A percentile compares a stretch with the other conserved stretches of the same genome.
Conservation (phyloP, 2,888 invertebrate species). For the Rotaria magnacalcarata region DNA sequence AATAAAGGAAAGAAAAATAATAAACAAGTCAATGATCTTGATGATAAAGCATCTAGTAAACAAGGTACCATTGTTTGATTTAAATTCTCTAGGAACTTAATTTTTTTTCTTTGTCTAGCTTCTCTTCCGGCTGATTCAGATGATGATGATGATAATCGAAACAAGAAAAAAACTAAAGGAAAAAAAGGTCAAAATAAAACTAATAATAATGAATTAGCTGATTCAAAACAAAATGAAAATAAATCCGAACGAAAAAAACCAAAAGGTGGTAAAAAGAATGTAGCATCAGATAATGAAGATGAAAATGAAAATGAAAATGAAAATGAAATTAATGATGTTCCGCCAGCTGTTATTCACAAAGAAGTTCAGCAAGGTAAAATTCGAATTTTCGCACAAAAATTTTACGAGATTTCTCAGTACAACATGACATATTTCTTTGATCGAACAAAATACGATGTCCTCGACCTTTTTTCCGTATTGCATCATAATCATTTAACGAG, state of each 20-base stretch:
- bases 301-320: background rate
- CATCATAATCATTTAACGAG: too few species aligned
- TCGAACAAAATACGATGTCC: too few species aligned
- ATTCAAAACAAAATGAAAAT: background rate
- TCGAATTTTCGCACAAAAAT: too few species aligned
- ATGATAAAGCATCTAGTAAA: too few species aligned
- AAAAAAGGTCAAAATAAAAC: background rate
- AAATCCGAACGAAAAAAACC: slow-evolving; percentile 16
- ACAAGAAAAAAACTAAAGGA: background rate
- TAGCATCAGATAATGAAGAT: background rate
- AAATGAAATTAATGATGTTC: background rate
- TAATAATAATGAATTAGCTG: background rate
- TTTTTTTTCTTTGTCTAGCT: background rate
- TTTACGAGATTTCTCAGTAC: too few species aligned
- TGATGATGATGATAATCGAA: background rate
- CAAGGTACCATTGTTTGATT: too few species aligned
- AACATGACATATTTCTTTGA: too few species aligned
- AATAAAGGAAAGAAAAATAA: background rate
- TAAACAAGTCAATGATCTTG: too few species aligned
- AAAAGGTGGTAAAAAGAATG: slow-evolving; percentile 3
- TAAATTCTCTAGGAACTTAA: too few species aligned
- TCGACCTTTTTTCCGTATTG: too few species aligned
- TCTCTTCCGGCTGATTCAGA: slow-evolving; percentile 1
- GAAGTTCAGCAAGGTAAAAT: slow-evolving; percentile 4
- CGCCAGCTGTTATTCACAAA: background rate